A percentile compares a stretch with the other conserved stretches of the same genome.
phyloP scores from a whole-genome alignment of 2,797 vertebrate species.

The Hylomyscus alleni region DNA sequence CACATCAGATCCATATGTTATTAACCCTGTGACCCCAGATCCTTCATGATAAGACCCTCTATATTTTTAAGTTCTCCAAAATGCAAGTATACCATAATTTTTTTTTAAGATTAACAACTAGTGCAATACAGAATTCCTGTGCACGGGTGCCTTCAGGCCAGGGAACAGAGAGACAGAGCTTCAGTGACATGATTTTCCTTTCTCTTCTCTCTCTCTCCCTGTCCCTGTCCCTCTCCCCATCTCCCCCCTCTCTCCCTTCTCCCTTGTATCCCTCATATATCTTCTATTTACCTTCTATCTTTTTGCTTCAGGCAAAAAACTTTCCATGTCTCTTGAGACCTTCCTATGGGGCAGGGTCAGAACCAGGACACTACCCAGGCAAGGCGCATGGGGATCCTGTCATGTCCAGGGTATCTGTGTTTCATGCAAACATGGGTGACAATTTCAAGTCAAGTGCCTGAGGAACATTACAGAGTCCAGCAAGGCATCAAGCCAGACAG shows the following conservation, averaged over 20 bases:
- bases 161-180: neutral
- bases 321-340: neutral
- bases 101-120: neutral
- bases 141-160: neutral
- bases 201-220: neutral
- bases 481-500: neutral
- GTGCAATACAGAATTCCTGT: neutral
- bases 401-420: neutral
- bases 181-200: neutral
- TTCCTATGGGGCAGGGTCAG: neutral
- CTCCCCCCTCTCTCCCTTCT: fast-evolving
- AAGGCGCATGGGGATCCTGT: neutral
- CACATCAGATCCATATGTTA: neutral
- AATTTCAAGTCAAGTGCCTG: neutral
- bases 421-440: neutral
- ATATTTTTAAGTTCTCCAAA: neutral
- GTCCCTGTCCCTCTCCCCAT: fast-evolving
- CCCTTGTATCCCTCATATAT: too few relatives aligned
- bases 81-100: neutral
- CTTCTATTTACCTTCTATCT: neutral
- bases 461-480: neutral
- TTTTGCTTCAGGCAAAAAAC: neutral
- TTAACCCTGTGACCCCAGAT: neutral
- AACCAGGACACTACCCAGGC: neutral
- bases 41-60: neutral